These are phyloP conservation scores for Gallinago media DNA, from an alignment of 2,113 vertebrate species.

Conservation along the genomic window DNA sequence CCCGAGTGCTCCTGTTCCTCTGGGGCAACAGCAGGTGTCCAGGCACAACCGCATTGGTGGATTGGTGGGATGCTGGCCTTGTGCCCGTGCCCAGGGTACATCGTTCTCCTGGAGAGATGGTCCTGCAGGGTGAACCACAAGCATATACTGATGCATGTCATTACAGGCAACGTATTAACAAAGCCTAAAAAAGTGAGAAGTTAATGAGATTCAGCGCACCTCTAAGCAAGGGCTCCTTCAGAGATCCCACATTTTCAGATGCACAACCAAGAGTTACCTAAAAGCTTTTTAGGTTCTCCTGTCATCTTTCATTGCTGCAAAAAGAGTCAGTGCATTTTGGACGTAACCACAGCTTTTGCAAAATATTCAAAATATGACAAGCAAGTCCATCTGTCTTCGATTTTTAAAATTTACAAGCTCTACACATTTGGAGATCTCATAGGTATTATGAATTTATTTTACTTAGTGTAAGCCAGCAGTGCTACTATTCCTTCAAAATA, in stretches of 20 bases:
- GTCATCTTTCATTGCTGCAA: background rate
- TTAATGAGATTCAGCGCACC: background rate
- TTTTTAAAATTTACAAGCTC: background rate
- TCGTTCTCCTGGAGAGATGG: background rate
- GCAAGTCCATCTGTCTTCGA: background rate
- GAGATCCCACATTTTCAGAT: background rate
- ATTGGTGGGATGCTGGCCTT: background rate
- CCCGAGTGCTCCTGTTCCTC: background rate
- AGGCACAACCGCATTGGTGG: accelerated
- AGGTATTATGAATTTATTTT: conserved; percentile 67
- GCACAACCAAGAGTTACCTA: background rate
- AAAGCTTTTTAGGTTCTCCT: background rate
- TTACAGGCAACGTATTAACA: background rate
- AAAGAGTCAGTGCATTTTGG: background rate
- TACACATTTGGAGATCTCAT: conserved; percentile 6
- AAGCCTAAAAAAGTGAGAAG: background rate
- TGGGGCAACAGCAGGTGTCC: background rate
- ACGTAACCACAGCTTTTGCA: background rate
- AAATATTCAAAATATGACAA: conserved; percentile 16
- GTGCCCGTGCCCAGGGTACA: background rate
- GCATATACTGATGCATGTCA: background rate
- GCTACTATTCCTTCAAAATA: conserved; percentile 72
- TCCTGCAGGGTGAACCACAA: background rate
- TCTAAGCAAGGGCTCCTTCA: background rate
- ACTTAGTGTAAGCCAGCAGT: conserved; percentile 41